A percentile compares a stretch with the other conserved stretches of the same genome.
Evolutionary conservation across 2,888 invertebrate species (phyloP).

Genomic region (Drosophila rubida): DNA sequence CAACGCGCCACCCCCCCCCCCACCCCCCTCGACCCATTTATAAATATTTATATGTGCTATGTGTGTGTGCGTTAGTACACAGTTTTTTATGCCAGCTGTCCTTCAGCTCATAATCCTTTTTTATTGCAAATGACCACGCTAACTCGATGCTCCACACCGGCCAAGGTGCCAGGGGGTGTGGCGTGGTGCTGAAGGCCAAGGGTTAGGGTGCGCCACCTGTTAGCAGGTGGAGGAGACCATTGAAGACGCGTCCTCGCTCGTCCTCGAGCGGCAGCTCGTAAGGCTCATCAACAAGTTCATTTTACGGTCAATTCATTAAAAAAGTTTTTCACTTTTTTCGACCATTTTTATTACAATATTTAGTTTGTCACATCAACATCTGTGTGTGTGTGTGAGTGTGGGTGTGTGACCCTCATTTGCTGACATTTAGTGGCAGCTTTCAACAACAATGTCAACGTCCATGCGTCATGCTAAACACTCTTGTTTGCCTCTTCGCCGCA

Average conservation of each 20-base stretch:
- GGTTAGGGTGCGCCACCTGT: conserved; percentile 18
- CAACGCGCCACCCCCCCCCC: conserved; percentile 11
- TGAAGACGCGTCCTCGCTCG: not conserved
- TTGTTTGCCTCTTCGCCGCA: conserved; percentile 19
- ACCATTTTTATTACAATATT: conserved; percentile 73
- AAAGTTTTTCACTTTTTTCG: conserved; percentile 57
- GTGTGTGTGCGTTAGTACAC: conserved; percentile 21
- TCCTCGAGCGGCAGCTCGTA: conserved; percentile 63
- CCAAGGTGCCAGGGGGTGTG: conserved; percentile 19
- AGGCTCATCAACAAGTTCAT: conserved; percentile 80
- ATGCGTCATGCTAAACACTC: conserved; percentile 72
- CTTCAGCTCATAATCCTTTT: conserved; percentile 79
- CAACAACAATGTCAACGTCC: conserved; percentile 72
- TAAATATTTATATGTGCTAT: conserved; percentile 70
- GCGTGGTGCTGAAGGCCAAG: not conserved
- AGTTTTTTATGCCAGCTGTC: conserved; percentile 61
- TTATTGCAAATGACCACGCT: conserved; percentile 80
- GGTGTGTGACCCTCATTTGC: conserved; percentile 73
- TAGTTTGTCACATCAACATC: conserved; percentile 60
- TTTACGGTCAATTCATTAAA: conserved; percentile 77
- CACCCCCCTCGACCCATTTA: conserved; percentile 44
- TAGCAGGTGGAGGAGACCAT: not conserved
- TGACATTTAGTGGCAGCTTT: conserved; percentile 78
- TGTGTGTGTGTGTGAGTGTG: conserved; percentile 21
- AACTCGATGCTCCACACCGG: conserved; percentile 61